A percentile compares a stretch with the other conserved stretches of the same genome.
Evolutionary conservation across 2,888 invertebrate species (phyloP).

Genomic region (Morpho helenor): DNA sequence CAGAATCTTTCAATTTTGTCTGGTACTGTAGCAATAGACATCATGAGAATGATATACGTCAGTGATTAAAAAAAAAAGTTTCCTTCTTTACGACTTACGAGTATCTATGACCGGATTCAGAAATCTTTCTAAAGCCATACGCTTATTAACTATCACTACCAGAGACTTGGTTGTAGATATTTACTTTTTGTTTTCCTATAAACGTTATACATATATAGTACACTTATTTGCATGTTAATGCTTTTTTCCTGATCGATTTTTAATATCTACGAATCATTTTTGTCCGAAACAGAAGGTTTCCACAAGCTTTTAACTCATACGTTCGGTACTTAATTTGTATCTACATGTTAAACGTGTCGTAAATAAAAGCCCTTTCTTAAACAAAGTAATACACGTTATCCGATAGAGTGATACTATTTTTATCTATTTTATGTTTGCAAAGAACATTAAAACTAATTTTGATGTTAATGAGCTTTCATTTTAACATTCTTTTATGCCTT

Average conservation of each 20-base stretch:
- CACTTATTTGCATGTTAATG: not conserved
- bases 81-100: too few relatives aligned
- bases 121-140: too few relatives aligned
- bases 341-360: conserved; percentile 17
- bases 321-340: conserved; percentile 17
- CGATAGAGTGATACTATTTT: not conserved
- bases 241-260: not conserved
- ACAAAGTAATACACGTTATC: conserved; percentile 2
- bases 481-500: not conserved
- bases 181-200: too few relatives aligned
- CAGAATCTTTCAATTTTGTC: too few relatives aligned
- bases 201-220: too few relatives aligned
- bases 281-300: conserved; percentile 5
- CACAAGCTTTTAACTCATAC: conserved; percentile 14
- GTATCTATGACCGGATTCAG: too few relatives aligned
- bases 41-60: too few relatives aligned
- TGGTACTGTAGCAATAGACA: too few relatives aligned
- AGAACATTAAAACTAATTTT: not conserved
- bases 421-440: conserved; percentile 1
- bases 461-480: not conserved
- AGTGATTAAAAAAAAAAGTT: too few relatives aligned
- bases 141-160: too few relatives aligned
- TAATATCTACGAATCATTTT: conserved; percentile 10
- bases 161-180: too few relatives aligned
- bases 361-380: conserved; percentile 24